Conservation (phyloP, 1,140 invertebrate species). For the Asobara japonica region DNA sequence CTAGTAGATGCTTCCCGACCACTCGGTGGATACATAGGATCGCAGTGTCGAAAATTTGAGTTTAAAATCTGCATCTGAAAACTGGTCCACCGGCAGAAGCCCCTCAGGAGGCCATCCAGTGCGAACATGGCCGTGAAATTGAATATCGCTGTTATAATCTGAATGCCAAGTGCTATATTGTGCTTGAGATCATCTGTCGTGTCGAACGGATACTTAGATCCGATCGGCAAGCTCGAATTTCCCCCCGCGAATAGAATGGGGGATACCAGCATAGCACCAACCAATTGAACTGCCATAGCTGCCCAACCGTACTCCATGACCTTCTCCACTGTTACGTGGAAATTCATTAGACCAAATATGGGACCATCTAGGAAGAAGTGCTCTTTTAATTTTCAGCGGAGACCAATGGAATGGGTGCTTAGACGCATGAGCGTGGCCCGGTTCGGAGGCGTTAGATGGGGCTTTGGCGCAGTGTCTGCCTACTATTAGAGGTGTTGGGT, state of each 20-base stretch:
- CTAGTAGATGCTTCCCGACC: background rate
- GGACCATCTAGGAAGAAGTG: background rate
- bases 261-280: background rate
- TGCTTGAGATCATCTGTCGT: background rate
- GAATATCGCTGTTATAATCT: background rate
- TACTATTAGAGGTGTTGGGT: too few relatives aligned
- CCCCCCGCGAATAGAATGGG: background rate
- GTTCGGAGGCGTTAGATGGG: too few relatives aligned
- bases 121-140: background rate
- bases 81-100: background rate
- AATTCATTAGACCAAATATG: background rate
- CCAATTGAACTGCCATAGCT: background rate
- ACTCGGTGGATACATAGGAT: background rate
- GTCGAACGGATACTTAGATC: constrained; percentile 5
- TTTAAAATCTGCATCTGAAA: constrained; percentile 1
- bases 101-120: background rate
- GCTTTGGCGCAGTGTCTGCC: too few relatives aligned
- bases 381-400: background rate
- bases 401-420: background rate
- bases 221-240: background rate
- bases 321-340: background rate
- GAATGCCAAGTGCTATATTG: background rate
- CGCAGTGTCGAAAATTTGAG: background rate
- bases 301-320: background rate
- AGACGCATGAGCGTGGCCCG: too few relatives aligned